Conservation (phyloP, 2,888 invertebrate genomes). For the Spilarctia lutea region DNA sequence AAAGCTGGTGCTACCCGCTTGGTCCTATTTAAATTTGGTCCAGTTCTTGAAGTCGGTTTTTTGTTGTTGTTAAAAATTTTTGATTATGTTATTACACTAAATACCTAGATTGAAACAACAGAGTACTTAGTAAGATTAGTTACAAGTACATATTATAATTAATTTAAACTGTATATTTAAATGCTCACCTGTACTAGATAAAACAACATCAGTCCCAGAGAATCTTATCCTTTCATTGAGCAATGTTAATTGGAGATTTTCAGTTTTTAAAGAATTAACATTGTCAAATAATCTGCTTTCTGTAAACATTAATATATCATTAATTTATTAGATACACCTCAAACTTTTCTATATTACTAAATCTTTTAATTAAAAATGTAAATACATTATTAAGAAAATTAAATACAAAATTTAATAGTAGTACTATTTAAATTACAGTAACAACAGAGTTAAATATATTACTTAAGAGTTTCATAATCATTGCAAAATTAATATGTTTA, state of each 20-base stretch:
- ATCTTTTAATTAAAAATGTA: too few relatives aligned
- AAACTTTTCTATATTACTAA: neutral
- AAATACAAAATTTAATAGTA: neutral
- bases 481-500: neutral
- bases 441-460: neutral
- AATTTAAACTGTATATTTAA: neutral
- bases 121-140: neutral
- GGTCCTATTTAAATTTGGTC: too few relatives aligned
- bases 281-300: constrained; percentile 95
- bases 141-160: neutral
- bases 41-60: too few relatives aligned
- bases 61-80: too few relatives aligned
- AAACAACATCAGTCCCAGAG: constrained; percentile 82
- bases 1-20: too few relatives aligned
- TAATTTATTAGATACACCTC: neutral
- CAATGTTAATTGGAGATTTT: constrained; percentile 94
- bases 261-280: constrained; percentile 91
- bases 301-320: constrained; percentile 73
- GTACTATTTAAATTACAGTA: neutral
- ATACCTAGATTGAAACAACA: neutral
- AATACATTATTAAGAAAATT: neutral
- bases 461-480: neutral
- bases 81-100: neutral
- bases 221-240: constrained; percentile 93
- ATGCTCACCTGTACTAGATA: constrained; percentile 66